Conservation (phyloP, 2,797 vertebrate species). For the Chaetophractus vellerosus region DNA sequence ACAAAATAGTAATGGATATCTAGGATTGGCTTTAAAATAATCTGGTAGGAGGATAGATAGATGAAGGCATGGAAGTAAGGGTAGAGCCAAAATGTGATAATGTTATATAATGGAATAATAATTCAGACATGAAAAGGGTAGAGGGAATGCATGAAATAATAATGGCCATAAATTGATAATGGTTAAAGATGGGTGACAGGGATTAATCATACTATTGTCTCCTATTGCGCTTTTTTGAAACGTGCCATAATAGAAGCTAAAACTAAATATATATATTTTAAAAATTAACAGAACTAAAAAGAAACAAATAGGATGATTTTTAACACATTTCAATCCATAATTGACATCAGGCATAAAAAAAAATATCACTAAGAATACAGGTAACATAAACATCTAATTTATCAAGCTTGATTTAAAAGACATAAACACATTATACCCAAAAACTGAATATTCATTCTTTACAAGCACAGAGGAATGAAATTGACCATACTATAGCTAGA, state of each 20-base stretch:
- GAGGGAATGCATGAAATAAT: conserved; percentile 7
- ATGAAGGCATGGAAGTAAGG: not conserved
- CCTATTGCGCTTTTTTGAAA: not conserved
- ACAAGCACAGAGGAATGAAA: not conserved
- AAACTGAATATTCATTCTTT: conserved; percentile 21
- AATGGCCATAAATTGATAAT: not conserved
- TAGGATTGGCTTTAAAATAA: conserved; percentile 41
- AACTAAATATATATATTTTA: not conserved
- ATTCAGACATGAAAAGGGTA: too few relatives aligned
- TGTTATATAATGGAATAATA: too few relatives aligned
- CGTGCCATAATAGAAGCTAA: conserved; percentile 33
- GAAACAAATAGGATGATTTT: not conserved
- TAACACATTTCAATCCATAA: conserved; percentile 35
- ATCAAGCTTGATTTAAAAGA: not conserved
- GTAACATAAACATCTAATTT: conserved; percentile 44
- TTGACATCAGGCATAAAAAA: not conserved
- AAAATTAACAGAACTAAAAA: conserved; percentile 26
- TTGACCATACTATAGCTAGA: not conserved
- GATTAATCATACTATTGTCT: not conserved
- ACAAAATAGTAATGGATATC: not conserved
- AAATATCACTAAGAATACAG: not conserved
- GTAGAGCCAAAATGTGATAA: too few relatives aligned
- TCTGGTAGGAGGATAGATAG: not conserved
- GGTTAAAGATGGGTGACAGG: not conserved
- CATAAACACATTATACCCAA: conserved; percentile 30